phyloP scores from a whole-genome alignment of 2,797 vertebrate species.

The Furcifer pardalis region DNA sequence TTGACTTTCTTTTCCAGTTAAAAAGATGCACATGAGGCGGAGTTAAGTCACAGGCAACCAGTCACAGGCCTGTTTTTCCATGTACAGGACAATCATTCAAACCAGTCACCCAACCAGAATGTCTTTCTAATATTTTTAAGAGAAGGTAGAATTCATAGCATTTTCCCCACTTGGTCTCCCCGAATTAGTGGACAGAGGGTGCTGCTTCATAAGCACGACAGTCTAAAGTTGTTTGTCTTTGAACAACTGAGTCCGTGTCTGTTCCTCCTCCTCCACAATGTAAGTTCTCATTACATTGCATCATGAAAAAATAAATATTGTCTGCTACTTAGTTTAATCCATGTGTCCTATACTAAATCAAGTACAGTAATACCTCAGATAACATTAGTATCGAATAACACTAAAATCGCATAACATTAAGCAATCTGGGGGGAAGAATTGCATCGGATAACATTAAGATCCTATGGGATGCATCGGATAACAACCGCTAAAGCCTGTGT shows the following conservation, averaged over 20 bases:
- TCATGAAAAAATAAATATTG: no score
- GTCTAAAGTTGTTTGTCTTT: background rate
- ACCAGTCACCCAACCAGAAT: conserved; percentile 13
- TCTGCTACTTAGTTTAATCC: no score
- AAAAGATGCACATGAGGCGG: conserved; percentile 13
- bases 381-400: no score
- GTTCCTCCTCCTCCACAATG: background rate
- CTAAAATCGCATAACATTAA: no score
- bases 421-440: no score
- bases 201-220: background rate
- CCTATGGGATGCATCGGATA: no score
- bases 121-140: background rate
- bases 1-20: background rate
- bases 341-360: no score
- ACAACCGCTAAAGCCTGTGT: no score
- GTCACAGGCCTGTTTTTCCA: conserved; percentile 35
- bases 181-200: background rate
- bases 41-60: conserved; percentile 39
- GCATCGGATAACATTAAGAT: no score
- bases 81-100: background rate
- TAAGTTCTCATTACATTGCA: no score
- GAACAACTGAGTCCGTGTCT: background rate
- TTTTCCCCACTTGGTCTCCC: conserved; percentile 7
- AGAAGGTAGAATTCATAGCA: background rate
- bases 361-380: no score